Evolutionary conservation across 2,113 vertebrate genomes (phyloP).

Genomic region (human (Homo sapiens)): DNA sequence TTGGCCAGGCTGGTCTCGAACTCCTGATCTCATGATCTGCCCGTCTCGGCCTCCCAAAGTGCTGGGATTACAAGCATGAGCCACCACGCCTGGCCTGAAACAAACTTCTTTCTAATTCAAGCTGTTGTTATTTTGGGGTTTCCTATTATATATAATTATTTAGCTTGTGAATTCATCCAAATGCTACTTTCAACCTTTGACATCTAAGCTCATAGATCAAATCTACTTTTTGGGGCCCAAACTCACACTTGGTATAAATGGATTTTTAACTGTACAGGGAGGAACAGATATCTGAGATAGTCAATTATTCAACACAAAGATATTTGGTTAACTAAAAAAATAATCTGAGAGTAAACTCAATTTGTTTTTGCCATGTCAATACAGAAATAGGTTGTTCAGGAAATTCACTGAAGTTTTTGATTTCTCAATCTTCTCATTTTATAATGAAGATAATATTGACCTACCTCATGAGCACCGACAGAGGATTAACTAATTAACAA

Average conservation of each 20-base stretch:
- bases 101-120: neutral
- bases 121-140: neutral
- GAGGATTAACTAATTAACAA: conserved; percentile 71
- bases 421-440: conserved; percentile 65
- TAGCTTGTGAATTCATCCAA: neutral
- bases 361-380: conserved; percentile 5
- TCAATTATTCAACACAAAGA: neutral
- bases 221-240: neutral
- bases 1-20: too few species aligned
- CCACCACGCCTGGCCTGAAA: neutral
- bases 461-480: conserved; percentile 50
- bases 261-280: neutral
- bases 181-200: neutral
- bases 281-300: neutral
- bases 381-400: neutral
- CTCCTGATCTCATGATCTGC: too few species aligned
- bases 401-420: conserved; percentile 35
- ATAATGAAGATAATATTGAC: conserved; percentile 56
- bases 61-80: too few species aligned
- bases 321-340: neutral
- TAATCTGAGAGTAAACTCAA: neutral
- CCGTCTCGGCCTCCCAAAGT: too few species aligned
- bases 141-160: neutral
- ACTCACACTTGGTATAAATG: neutral
- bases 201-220: neutral